Percentiles rank a stretch among this genome's conserved stretches.
These are phyloP conservation scores for Orussus abietinus DNA, from an alignment of 1,140 invertebrate species.

Conservation along the genomic window DNA sequence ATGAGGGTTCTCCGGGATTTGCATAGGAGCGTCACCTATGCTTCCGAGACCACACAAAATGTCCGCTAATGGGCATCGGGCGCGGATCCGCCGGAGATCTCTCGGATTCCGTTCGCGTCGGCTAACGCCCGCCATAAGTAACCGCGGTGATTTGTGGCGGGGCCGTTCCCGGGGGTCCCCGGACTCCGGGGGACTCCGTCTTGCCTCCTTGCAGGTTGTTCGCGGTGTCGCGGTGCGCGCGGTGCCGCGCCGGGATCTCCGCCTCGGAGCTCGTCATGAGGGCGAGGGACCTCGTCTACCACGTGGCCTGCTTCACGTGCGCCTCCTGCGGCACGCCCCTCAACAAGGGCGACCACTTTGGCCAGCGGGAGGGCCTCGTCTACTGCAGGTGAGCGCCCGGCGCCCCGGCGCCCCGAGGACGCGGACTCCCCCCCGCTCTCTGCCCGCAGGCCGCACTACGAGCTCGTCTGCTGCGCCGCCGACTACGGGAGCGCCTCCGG, in stretches of 20 bases:
- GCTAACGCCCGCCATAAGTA: too few relatives aligned
- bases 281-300: conserved; percentile 82
- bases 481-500: conserved; percentile 59
- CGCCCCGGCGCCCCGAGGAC: not conserved
- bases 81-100: conserved; percentile 17
- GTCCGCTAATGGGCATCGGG: conserved; percentile 47
- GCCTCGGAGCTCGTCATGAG: conserved; percentile 91
- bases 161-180: conserved; percentile 6
- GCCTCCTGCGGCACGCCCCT: conserved; percentile 74
- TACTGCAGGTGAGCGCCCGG: conserved; percentile 61
- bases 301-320: conserved; percentile 88
- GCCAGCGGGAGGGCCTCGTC: conserved; percentile 74
- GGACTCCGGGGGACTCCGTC: not conserved
- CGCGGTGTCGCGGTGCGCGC: conserved; percentile 75
- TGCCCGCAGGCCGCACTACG: conserved; percentile 62
- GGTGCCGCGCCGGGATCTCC: conserved; percentile 79
- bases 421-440: conserved; percentile 11
- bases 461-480: conserved; percentile 57
- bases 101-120: not conserved
- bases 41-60: conserved; percentile 50
- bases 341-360: conserved; percentile 85
- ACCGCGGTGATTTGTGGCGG: too few relatives aligned
- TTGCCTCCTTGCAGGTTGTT: conserved; percentile 62
- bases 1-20: conserved; percentile 49
- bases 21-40: conserved; percentile 45